Conservation (phyloP, 2,797 vertebrate species). For the Chaetophractus vellerosus region DNA sequence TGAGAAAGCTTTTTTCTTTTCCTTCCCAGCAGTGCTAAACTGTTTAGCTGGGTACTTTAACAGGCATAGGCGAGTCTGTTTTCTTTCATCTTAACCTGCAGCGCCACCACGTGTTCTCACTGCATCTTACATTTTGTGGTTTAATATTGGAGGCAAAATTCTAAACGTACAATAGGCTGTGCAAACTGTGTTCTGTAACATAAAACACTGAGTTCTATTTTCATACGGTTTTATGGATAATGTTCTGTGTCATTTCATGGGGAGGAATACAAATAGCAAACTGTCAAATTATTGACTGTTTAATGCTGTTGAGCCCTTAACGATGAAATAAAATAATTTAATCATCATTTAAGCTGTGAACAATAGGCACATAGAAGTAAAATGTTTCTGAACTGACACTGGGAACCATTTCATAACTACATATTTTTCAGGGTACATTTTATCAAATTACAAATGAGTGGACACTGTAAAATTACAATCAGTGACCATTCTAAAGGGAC, state of each 20-base stretch:
- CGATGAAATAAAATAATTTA: neutral
- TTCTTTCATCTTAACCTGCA: conserved; percentile 75
- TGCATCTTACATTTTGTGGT: conserved; percentile 36
- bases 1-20: conserved; percentile 2
- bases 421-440: neutral
- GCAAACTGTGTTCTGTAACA: neutral
- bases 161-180: neutral
- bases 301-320: neutral
- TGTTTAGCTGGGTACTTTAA: neutral
- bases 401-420: neutral
- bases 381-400: neutral
- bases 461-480: neutral
- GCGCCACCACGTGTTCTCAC: conserved; percentile 80
- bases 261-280: too few relatives aligned
- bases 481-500: neutral
- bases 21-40: neutral
- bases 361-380: neutral
- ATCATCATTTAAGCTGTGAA: conserved; percentile 10
- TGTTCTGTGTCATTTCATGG: neutral
- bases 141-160: conserved; percentile 27
- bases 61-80: neutral
- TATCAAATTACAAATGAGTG: neutral
- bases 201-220: conserved; percentile 22
- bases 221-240: neutral
- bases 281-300: neutral